These are phyloP conservation scores for Idaea biselata DNA, from an alignment of 2,888 invertebrate genomes.

Conservation along the genomic window DNA sequence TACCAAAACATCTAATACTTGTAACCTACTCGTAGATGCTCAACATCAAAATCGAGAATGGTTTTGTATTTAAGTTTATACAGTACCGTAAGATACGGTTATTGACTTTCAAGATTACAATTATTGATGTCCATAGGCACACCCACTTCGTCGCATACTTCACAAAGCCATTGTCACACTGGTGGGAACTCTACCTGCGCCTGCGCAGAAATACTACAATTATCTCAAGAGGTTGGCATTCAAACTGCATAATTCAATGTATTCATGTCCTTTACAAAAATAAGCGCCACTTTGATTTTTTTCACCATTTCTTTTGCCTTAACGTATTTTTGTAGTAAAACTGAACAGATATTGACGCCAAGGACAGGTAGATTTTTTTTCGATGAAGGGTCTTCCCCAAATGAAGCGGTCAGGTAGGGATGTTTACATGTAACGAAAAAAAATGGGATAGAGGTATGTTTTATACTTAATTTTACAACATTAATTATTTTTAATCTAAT, in stretches of 20 bases:
- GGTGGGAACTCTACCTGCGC: conserved; percentile 19
- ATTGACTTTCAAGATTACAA: conserved; percentile 30
- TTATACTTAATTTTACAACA: not conserved
- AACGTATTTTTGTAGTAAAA: conserved; percentile 67
- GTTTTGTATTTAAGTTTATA: not conserved
- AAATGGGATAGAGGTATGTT: not conserved
- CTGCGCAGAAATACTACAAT: conserved; percentile 29
- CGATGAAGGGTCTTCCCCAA: conserved; percentile 56
- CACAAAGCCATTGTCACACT: not conserved
- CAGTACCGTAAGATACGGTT: not conserved
- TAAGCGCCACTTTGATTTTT: conserved; percentile 68
- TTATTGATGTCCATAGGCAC: conserved; percentile 37
- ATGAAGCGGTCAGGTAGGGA: conserved; percentile 20
- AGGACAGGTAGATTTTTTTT: conserved; percentile 62
- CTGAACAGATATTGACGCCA: conserved; percentile 47
- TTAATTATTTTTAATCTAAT: conserved; percentile 6
- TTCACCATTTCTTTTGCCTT: conserved; percentile 49
- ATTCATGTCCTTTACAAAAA: conserved; percentile 46
- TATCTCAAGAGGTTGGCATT: conserved; percentile 47
- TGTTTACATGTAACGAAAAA: not conserved
- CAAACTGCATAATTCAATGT: conserved; percentile 47
- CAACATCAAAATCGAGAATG: too few relatives aligned
- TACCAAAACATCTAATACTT: too few relatives aligned
- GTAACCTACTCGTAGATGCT: too few relatives aligned
- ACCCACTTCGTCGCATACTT: conserved; percentile 37